phyloP scores from a whole-genome alignment of 2,113 vertebrate species.

The Chaetorhynchus papuensis region DNA sequence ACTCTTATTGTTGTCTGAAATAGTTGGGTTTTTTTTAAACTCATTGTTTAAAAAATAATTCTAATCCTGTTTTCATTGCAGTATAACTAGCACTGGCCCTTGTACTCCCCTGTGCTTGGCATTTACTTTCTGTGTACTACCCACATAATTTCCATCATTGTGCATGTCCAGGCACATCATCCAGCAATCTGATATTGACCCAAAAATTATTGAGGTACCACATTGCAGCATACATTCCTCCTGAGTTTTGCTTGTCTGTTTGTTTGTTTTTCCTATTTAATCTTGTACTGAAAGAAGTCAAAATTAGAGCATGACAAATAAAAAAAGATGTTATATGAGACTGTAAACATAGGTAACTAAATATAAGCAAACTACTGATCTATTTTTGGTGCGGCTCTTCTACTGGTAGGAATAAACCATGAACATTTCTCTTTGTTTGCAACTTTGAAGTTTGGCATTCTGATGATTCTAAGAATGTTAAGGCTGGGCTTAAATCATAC shows the following conservation, averaged over 20 bases:
- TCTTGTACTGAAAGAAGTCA: neutral
- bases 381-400: neutral
- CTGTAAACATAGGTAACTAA: neutral
- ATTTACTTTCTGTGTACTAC: neutral
- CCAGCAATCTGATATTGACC: neutral
- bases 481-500: neutral
- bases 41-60: neutral
- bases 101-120: neutral
- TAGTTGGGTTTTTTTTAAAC: rapidly evolving
- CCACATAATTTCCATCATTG: neutral
- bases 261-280: neutral
- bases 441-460: neutral
- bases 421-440: neutral
- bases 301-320: neutral
- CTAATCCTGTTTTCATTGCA: neutral
- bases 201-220: neutral
- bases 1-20: neutral
- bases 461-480: neutral
- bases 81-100: neutral
- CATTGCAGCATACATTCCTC: neutral
- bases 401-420: neutral
- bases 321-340: neutral
- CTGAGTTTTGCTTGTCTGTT: neutral
- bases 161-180: neutral
- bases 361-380: neutral